Base-by-base conservation (phyloP, 2,797 vertebrate species). In the Eospalax fontanierii region DNA sequence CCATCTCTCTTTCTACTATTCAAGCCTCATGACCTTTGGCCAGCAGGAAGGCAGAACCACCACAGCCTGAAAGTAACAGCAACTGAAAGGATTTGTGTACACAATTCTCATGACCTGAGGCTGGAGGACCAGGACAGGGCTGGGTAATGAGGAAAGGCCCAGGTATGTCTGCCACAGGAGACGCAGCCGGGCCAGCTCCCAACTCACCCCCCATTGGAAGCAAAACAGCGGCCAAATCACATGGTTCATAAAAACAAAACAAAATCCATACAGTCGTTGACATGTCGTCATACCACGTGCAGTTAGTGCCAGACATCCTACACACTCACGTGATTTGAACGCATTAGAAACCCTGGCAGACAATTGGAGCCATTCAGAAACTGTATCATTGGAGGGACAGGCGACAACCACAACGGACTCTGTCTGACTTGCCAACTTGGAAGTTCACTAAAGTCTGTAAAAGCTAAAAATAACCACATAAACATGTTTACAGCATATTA, bases 41-140 rank as follows among this genome's bases (percentile, higher is more conserved):
- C 99, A 98, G 98, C 99, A 99, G 99, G 99, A 99, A 99, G 98
- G 98, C 99, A 99, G 99, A 99, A 99, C 99, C 99, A 99, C 99
- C 99, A 99, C 99, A 98, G 99, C 99, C 98, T 99, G 99, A 99
- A 99, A 99, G 99, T 99, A 99, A 99, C 98, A 99, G 98, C 68
- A 96, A 98, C 98, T 97, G 95, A 97, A 98, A 97, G 96, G 59
- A 96, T 97, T 30, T 71, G 65, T 73, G 22, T 96, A 87, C 10
- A 0, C 50, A 54, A 54, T 54, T 54, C 50, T 9, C 84, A 95
- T 89, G 93, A 98, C 96, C 98, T 98, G 97, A 97, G 97, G 93
- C 57, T 22, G 94, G 96, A 97, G 97, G 91, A 96, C 97, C 95
- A 95, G 96, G 89, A 95, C 95, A 95, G 89, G 30, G 66, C 33